These are phyloP conservation scores for Heterotilapia buettikoferi DNA, from an alignment of 2,113 vertebrate species.

Conservation along the genomic window DNA sequence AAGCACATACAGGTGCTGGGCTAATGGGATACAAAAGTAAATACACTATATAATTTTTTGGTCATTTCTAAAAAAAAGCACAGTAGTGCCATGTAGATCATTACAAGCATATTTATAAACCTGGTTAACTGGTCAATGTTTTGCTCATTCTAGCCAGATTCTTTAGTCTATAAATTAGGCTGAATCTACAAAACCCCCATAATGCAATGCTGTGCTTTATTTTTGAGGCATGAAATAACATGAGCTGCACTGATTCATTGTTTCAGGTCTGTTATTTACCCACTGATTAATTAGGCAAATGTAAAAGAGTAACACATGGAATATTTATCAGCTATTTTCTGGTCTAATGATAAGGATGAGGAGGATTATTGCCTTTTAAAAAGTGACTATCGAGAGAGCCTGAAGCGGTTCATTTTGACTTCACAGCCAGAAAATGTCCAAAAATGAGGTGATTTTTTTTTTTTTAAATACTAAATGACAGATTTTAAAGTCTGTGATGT, in stretches of 20 bases:
- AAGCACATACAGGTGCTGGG: neutral
- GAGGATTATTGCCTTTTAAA: neutral
- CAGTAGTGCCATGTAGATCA: neutral
- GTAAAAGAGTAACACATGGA: neutral
- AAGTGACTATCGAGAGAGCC: neutral
- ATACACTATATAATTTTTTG: neutral
- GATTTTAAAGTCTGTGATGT: neutral
- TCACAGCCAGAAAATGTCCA: neutral
- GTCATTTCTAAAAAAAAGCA: neutral
- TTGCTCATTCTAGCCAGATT: neutral
- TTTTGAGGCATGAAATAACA: neutral
- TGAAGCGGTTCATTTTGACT: neutral
- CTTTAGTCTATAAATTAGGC: neutral
- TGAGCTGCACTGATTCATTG: neutral
- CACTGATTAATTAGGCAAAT: neutral
- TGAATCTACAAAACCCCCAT: neutral
- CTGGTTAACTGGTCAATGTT: neutral
- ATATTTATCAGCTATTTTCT: neutral
- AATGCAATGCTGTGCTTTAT: neutral
- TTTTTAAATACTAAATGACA: neutral
- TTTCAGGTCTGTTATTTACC: neutral
- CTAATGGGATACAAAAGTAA: neutral
- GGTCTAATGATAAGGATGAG: neutral
- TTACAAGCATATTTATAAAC: neutral
- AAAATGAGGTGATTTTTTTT: neutral